Evolutionary conservation across 2,113 vertebrate genomes (phyloP).

Genomic region (Plotosus lineatus): DNA sequence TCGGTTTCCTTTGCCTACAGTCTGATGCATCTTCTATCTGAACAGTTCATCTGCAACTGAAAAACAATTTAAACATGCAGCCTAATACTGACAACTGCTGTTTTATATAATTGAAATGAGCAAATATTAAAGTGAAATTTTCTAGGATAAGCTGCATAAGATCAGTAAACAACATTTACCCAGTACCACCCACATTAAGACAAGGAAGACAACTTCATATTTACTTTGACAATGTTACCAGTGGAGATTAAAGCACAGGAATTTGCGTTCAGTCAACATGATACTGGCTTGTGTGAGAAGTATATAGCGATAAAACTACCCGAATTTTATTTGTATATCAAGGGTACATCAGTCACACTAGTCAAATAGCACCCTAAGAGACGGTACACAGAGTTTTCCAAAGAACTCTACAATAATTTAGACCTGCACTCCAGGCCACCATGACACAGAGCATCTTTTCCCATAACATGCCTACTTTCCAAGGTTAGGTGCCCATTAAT

Average conservation of each 20-base stretch:
- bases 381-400: background rate
- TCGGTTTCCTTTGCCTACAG: too few relatives aligned
- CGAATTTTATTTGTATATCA: conserved; percentile 9
- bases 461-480: background rate
- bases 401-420: conserved; percentile 21
- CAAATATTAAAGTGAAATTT: background rate
- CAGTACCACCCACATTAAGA: background rate
- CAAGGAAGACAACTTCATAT: background rate
- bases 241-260: background rate
- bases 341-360: background rate
- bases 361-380: conserved; percentile 16
- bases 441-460: background rate
- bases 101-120: background rate
- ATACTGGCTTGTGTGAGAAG: background rate
- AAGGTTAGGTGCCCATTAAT: background rate
- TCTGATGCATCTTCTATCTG: too few relatives aligned
- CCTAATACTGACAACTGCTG: background rate
- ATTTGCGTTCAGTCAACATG: background rate
- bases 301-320: background rate
- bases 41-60: too few relatives aligned
- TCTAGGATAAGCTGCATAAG: background rate
- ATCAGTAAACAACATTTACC: background rate
- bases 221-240: background rate
- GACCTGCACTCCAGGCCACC: background rate
- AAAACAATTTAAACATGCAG: too few relatives aligned